phyloP scores from a whole-genome alignment of 2,888 invertebrate genomes.

The Lasius fuliginosus region DNA sequence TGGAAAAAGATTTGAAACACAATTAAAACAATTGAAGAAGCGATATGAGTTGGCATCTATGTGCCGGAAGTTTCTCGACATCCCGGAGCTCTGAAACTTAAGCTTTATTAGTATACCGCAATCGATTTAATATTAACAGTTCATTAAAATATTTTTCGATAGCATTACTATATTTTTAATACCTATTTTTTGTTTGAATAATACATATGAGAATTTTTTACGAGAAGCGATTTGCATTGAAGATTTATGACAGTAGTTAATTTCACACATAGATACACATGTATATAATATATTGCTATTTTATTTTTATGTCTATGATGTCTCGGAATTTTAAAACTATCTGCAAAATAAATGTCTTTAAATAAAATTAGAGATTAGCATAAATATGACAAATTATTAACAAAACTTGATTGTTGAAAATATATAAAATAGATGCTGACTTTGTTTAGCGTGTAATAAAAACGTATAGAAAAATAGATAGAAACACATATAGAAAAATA shows the following conservation, averaged over 20 bases:
- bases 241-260: not conserved
- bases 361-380: constrained; percentile 2
- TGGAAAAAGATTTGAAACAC: not conserved
- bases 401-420: not conserved
- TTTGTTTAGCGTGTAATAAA: not conserved
- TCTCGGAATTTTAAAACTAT: not conserved
- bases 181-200: not conserved
- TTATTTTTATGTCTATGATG: not conserved
- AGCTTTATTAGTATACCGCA: not conserved
- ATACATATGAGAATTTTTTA: constrained; percentile 1
- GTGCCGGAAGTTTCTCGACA: not conserved
- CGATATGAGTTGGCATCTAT: not conserved
- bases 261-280: not conserved
- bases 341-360: not conserved
- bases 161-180: not conserved
- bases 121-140: constrained; percentile 9
- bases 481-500: not conserved
- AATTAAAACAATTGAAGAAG: not conserved
- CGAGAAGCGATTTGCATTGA: not conserved
- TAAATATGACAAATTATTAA: not conserved
- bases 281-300: not conserved
- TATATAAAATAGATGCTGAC: not conserved
- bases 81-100: not conserved
- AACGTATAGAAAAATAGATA: not conserved
- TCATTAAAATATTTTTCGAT: constrained; percentile 3